A percentile compares a stretch with the other conserved stretches of the same genome.
phyloP scores from a whole-genome alignment of 2,113 vertebrate genomes.

The Trochalopteron elliotii region DNA sequence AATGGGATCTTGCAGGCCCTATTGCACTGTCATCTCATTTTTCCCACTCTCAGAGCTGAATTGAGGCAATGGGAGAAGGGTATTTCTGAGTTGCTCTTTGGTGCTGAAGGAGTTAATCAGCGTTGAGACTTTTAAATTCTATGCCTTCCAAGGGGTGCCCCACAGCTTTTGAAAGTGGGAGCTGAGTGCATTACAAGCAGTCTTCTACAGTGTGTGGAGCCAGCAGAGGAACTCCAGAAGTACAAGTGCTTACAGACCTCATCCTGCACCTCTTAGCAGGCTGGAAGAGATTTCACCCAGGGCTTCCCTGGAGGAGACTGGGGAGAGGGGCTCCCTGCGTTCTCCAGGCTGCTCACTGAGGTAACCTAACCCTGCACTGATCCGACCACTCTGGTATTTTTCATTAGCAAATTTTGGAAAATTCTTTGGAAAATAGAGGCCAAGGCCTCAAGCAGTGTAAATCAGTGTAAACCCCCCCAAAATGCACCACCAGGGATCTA shows the following conservation, averaged over 20 bases:
- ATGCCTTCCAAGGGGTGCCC: neutral
- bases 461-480: neutral
- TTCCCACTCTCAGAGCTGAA: neutral
- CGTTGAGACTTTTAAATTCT: neutral
- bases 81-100: neutral
- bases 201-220: neutral
- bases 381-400: conserved; percentile 24
- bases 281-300: neutral
- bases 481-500: neutral
- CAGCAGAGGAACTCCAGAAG: neutral
- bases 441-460: neutral
- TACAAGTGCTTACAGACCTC: neutral
- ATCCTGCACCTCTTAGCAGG: neutral
- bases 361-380: neutral
- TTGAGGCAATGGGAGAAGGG: neutral
- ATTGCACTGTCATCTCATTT: neutral
- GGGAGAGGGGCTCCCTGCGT: neutral
- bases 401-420: conserved; percentile 45
- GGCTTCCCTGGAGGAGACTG: neutral
- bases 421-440: conserved; percentile 44
- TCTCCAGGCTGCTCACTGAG: accelerated
- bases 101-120: neutral
- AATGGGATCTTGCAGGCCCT: neutral
- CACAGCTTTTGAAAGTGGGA: neutral
- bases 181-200: neutral